Evolutionary conservation across 2,113 vertebrate genomes (phyloP).

Genomic region (Calypte anna): DNA sequence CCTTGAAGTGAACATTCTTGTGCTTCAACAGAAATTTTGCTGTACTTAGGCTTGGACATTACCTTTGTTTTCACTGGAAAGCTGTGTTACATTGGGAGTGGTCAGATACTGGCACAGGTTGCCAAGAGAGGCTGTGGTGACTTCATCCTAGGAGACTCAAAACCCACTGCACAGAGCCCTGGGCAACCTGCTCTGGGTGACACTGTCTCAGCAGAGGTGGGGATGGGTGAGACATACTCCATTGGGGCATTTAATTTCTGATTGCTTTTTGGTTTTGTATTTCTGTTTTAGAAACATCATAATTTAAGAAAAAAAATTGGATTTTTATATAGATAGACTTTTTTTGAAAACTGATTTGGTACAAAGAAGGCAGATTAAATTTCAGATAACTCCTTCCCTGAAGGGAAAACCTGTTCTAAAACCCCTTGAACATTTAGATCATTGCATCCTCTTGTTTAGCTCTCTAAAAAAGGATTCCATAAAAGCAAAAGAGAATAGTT

Average conservation of each 20-base stretch:
- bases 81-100: neutral
- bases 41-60: neutral
- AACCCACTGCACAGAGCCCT: neutral
- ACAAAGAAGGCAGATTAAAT: neutral
- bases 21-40: neutral
- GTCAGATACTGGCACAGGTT: neutral
- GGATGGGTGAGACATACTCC: neutral
- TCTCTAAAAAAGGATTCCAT: neutral
- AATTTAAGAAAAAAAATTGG: neutral
- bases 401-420: neutral
- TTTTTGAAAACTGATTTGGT: neutral
- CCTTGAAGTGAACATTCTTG: neutral
- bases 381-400: neutral
- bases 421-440: neutral
- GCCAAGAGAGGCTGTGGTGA: neutral
- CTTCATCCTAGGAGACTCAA: neutral
- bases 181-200: neutral
- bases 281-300: neutral
- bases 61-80: neutral
- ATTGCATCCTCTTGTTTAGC: neutral
- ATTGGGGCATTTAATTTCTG: neutral
- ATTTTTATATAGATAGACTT: neutral
- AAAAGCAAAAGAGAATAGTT: neutral
- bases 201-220: neutral
- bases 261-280: neutral